A percentile compares a stretch with the other conserved stretches of the same genome.
Evolutionary conservation across 2,888 invertebrate species (phyloP).

Genomic region (Scaptomyza flava): DNA sequence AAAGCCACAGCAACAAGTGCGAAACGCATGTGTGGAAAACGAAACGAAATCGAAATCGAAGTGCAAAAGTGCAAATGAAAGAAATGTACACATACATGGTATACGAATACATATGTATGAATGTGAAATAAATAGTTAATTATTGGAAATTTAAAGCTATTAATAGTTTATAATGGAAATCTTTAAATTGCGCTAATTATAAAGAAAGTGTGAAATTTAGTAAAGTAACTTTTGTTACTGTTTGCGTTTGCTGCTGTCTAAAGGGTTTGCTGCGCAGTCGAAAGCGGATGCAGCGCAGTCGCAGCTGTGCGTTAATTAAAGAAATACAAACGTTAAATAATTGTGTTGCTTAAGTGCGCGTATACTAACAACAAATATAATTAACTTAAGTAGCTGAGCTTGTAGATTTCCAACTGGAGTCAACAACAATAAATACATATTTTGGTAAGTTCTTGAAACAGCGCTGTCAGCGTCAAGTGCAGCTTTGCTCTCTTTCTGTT

Average conservation of each 20-base stretch:
- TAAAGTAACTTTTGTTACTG: slow-evolving; percentile 21
- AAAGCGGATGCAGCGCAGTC: slow-evolving; percentile 47
- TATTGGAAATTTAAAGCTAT: slow-evolving; percentile 42
- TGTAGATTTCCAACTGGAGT: slow-evolving; percentile 41
- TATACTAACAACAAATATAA: slow-evolving; percentile 31
- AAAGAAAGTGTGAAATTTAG: slow-evolving; percentile 60
- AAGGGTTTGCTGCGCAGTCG: slow-evolving; percentile 13
- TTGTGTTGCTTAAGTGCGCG: slow-evolving; percentile 30
- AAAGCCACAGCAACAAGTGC: slow-evolving; percentile 59
- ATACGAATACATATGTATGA: slow-evolving; percentile 4
- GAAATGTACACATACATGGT: slow-evolving; percentile 7
- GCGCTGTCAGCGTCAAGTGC: slow-evolving; percentile 6
- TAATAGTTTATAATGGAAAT: slow-evolving; percentile 46
- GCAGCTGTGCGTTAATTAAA: slow-evolving; percentile 27
- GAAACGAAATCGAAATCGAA: slow-evolving; percentile 48
- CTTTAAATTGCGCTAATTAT: slow-evolving; percentile 48
- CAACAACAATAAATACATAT: slow-evolving; percentile 29
- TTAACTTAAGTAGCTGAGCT: slow-evolving; percentile 43
- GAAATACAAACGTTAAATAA: slow-evolving; percentile 23
- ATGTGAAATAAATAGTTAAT: slow-evolving; percentile 55
- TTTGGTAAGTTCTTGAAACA: slow-evolving; percentile 43
- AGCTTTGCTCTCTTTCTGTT: slow-evolving; percentile 2
- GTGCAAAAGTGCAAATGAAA: slow-evolving; percentile 46
- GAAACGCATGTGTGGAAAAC: slow-evolving; percentile 46
- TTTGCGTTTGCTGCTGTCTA: slow-evolving; percentile 5